Conservation (phyloP, 2,888 invertebrate genomes). For the Habrosyne pyritoides region DNA sequence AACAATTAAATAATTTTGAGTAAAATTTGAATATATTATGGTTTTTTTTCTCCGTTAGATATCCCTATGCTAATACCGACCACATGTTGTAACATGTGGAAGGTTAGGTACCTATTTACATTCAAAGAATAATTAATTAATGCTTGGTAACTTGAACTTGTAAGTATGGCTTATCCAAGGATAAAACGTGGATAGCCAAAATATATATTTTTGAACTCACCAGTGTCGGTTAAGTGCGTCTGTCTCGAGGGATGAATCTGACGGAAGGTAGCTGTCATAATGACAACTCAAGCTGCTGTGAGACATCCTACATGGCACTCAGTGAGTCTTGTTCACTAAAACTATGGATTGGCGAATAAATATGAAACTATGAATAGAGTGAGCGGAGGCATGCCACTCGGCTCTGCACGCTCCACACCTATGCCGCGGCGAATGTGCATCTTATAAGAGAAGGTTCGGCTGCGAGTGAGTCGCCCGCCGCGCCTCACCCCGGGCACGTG, state of each 20-base stretch:
- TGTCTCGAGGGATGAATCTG: slow-evolving; percentile 79
- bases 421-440: slow-evolving; percentile 79
- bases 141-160: not conserved
- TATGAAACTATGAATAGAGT: slow-evolving; percentile 42
- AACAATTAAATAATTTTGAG: too few relatives aligned
- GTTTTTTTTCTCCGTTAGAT: not conserved
- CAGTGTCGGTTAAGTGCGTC: slow-evolving; percentile 80
- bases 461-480: slow-evolving; percentile 75
- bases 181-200: not conserved
- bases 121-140: not conserved
- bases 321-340: slow-evolving; percentile 65
- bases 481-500: slow-evolving; percentile 83
- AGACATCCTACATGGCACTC: slow-evolving; percentile 82
- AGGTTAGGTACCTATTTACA: not conserved
- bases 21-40: not conserved
- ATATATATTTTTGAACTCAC: slow-evolving; percentile 54
- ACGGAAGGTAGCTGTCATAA: slow-evolving; percentile 79
- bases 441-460: slow-evolving; percentile 80
- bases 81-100: slow-evolving; percentile 1
- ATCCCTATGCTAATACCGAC: not conserved
- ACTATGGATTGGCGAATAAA: slow-evolving; percentile 58
- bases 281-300: slow-evolving; percentile 81
- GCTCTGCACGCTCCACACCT: slow-evolving; percentile 76
- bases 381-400: slow-evolving; percentile 73
- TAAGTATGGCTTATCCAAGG: not conserved